These are phyloP conservation scores for Cariama cristata DNA, from an alignment of 2,113 vertebrate genomes.

Conservation along the genomic window DNA sequence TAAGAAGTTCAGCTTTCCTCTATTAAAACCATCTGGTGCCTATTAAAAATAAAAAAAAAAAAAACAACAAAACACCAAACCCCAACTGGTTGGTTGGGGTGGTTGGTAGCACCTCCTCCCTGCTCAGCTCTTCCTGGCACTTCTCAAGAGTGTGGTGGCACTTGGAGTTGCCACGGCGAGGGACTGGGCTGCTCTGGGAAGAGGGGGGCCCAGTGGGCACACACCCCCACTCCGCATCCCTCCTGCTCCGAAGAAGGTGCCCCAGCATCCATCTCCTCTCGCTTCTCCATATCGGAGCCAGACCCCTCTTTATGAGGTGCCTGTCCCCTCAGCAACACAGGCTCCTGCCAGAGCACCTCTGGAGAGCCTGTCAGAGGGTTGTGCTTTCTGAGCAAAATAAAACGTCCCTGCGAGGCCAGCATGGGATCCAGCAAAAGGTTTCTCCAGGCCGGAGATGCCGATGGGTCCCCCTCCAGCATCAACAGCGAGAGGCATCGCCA, in stretches of 20 bases:
- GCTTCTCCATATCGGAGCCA: not conserved
- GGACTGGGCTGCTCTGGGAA: not conserved
- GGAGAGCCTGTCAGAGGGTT: not conserved
- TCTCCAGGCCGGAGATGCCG: not conserved
- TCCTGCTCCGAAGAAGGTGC: not conserved
- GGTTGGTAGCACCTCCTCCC: conserved; percentile 50
- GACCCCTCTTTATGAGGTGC: not conserved
- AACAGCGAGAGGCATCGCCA: not conserved
- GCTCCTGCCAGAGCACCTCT: not conserved
- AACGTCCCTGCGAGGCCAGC: not conserved
- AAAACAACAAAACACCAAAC: too few species aligned
- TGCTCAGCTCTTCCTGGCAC: not conserved
- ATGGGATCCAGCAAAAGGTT: not conserved
- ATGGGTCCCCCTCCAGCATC: not conserved
- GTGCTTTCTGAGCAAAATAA: not conserved
- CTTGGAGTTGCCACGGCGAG: fast-evolving
- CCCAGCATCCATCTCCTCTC: not conserved
- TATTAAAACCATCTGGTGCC: conserved; percentile 70
- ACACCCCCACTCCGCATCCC: not conserved
- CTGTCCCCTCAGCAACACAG: not conserved
- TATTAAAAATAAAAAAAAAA: conserved; percentile 27
- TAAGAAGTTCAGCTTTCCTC: conserved; percentile 65
- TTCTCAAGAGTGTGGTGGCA: not conserved
- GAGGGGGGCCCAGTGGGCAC: fast-evolving
- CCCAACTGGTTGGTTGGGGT: conserved; percentile 39